These are phyloP conservation scores for Emydocephalus ijimae DNA, from an alignment of 2,113 vertebrate genomes.

Conservation along the genomic window DNA sequence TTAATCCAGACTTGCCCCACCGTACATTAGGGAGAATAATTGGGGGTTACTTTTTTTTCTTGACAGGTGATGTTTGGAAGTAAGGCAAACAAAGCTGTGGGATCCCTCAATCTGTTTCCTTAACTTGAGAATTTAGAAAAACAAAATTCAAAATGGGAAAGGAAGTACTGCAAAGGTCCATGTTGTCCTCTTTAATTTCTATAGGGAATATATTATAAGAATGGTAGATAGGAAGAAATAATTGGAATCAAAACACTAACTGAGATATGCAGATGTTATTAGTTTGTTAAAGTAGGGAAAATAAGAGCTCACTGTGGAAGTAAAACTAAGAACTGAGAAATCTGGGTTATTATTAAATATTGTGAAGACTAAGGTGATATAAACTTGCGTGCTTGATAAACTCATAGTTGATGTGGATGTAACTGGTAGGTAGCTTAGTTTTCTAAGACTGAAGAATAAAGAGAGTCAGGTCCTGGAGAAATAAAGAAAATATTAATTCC, in stretches of 20 bases:
- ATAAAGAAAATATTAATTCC: not conserved
- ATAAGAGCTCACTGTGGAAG: not conserved
- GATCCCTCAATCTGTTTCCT: not conserved
- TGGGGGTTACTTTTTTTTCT: not conserved
- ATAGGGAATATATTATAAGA: not conserved
- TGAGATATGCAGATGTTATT: not conserved
- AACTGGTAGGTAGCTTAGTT: not conserved
- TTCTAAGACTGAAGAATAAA: not conserved
- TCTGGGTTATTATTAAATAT: not conserved
- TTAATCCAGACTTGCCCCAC: not conserved
- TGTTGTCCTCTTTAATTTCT: not conserved
- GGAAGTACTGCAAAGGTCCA: not conserved
- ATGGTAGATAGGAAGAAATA: not conserved
- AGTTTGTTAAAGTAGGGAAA: not conserved
- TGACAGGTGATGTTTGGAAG: not conserved
- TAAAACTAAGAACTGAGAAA: not conserved
- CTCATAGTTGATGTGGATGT: not conserved
- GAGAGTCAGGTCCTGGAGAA: too few species aligned
- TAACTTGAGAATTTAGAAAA: not conserved
- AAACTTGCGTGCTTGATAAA: not conserved
- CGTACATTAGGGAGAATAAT: not conserved
- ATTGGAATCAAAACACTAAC: not conserved
- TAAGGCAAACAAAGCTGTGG: not conserved
- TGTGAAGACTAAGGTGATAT: not conserved
- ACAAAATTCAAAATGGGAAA: not conserved